phyloP scores from a whole-genome alignment of 2,888 invertebrate species.

The Colletes collaris region DNA sequence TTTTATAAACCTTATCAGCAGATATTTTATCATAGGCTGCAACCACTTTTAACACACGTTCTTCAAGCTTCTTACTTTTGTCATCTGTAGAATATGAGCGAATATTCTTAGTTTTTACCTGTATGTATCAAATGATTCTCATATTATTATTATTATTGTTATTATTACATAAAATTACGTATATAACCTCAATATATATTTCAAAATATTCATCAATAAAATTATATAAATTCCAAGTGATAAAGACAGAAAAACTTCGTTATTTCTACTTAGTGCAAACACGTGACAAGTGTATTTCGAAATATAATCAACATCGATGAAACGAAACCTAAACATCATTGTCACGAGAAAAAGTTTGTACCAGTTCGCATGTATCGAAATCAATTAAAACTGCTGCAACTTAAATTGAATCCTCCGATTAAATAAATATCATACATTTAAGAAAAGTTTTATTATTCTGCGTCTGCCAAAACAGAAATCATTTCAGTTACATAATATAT shows the following conservation, averaged over 20 bases:
- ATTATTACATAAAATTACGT: not conserved
- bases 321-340: not conserved
- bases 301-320: conserved; percentile 5
- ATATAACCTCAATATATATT: not conserved
- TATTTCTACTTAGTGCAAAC: not conserved
- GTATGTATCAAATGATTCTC: conserved; percentile 33
- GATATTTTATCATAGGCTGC: conserved; percentile 95
- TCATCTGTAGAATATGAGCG: conserved; percentile 81
- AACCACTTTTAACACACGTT: conserved; percentile 94
- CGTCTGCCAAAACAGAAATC: conserved; percentile 19
- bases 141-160: conserved; percentile 4
- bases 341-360: not conserved
- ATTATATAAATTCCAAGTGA: not conserved
- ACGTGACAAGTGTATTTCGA: not conserved
- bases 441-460: not conserved
- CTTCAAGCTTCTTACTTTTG: conserved; percentile 88
- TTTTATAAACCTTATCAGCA: conserved; percentile 89
- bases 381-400: conserved; percentile 4
- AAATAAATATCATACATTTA: not conserved
- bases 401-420: not conserved
- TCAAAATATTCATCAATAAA: not conserved
- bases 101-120: conserved; percentile 46
- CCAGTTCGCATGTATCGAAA: not conserved
- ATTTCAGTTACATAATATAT: conserved; percentile 71
- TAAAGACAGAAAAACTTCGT: not conserved